Evolutionary conservation across 2,797 vertebrate species (phyloP).

Genomic region (Anisognathus igniventris): DNA sequence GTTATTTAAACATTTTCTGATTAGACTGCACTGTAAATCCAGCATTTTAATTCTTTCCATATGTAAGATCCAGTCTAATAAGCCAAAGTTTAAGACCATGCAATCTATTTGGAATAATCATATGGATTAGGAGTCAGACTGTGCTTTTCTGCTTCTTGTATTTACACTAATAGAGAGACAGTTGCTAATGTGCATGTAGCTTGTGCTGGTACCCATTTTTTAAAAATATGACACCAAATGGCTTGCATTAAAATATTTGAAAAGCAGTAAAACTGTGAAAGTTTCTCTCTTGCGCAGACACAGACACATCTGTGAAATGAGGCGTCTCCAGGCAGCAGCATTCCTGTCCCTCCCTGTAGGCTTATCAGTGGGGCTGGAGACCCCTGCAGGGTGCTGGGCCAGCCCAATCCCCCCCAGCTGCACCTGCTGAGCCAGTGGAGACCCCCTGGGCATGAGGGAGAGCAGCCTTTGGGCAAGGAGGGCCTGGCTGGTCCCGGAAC

Average conservation of each 20-base stretch:
- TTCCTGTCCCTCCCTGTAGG: background rate
- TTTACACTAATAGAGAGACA: constrained; percentile 24
- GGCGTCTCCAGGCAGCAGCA: background rate
- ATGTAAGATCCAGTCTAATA: constrained; percentile 47
- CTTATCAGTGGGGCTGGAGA: background rate
- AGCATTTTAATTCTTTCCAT: constrained; percentile 61
- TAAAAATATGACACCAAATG: constrained; percentile 48
- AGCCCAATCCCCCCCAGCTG: background rate
- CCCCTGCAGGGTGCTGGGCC: background rate
- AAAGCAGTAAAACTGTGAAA: constrained; percentile 42
- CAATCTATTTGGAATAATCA: constrained; percentile 57
- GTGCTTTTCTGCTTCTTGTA: constrained; percentile 55
- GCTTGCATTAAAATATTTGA: constrained; percentile 56
- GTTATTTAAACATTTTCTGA: constrained; percentile 44
- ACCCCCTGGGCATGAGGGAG: background rate
- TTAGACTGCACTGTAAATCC: constrained; percentile 53
- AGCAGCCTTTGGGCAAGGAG: background rate
- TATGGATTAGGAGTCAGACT: constrained; percentile 54
- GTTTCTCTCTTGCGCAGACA: background rate
- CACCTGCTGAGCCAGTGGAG: background rate
- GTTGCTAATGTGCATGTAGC: constrained; percentile 30
- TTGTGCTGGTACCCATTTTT: constrained; percentile 46
- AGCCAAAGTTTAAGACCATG: constrained; percentile 52
- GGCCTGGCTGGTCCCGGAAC: background rate
- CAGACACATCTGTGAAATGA: constrained; percentile 1